Evolutionary conservation across 2,113 vertebrate species (phyloP).

Genomic region (Sardina pilchardus): DNA sequence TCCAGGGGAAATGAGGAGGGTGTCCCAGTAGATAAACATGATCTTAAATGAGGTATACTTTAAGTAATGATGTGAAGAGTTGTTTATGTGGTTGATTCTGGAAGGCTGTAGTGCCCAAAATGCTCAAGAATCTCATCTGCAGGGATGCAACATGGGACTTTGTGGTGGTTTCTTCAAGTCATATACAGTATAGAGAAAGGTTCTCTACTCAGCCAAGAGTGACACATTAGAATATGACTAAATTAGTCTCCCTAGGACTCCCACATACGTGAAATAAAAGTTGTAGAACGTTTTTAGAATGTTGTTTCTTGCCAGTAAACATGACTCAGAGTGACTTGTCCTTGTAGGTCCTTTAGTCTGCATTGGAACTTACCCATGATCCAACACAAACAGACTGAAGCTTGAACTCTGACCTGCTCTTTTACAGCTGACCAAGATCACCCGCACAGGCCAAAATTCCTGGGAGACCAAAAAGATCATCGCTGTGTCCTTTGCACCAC

Average conservation of each 20-base stretch:
- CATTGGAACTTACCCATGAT: neutral
- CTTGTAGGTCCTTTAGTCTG: neutral
- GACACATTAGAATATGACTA: too few relatives aligned
- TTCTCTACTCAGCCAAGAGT: neutral
- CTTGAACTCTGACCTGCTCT: neutral
- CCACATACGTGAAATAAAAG: too few relatives aligned
- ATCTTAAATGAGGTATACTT: too few relatives aligned
- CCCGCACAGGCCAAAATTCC: constrained; percentile 81
- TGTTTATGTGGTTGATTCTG: neutral
- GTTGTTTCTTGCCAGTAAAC: neutral
- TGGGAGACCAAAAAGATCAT: constrained; percentile 99
- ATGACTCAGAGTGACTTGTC: neutral
- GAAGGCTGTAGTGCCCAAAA: neutral
- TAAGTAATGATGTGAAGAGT: neutral
- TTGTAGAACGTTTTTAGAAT: too few relatives aligned
- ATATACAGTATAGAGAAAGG: neutral
- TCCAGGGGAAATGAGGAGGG: neutral
- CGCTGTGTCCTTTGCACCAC: constrained; percentile 96
- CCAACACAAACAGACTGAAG: neutral
- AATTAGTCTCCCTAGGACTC: too few relatives aligned
- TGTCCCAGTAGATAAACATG: neutral
- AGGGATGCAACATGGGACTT: neutral
- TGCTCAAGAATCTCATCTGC: too few relatives aligned
- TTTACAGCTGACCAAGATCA: constrained; percentile 92
- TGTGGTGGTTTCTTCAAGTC: neutral